Base-by-base conservation (phyloP, 2,797 vertebrate species). In the Numenius phaeopus region DNA sequence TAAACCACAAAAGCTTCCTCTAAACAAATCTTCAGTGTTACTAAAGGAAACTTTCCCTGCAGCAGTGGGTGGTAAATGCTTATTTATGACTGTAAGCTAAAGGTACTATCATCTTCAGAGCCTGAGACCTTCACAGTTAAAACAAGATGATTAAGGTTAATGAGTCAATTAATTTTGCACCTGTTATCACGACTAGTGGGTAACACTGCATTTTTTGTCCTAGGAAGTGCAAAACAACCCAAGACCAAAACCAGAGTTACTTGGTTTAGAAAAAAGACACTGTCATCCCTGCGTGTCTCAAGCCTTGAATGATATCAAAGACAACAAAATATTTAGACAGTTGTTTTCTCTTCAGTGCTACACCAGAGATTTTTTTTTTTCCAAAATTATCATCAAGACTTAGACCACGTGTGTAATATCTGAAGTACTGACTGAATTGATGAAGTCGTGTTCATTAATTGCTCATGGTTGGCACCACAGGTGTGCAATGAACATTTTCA, bases 111-210 rank as follows among this genome's bases (percentile, higher is more conserved):
- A 39, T 54, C 83, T 89, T 90, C 61, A 65, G 88, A 81, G 24
- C 67, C 80, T 15, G 39, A 87, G 94, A 96, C 94, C 89, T 97
- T 96, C 70, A 66, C 42, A 93, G 92, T 75, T 89, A 89, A 87
- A 88, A 47, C 24, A 90, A 85, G 40, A 44, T 89, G 57, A 94
- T 95, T 92, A 96, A 75, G 65, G 77, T 80, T 97, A 97, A 96
- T 90, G 52, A 96, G 89, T 67, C 65, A 61, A 96, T 97, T 95
- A 59, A 85, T 95, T 93, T 92, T 93, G 79, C 66, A 61, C 64
- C 65, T 92, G 72, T 66, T 69, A 83, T 30, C 66, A 71, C 39
- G n/a, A 80, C 57, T 61, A 85, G 32, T 26, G 70, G 55, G 22
- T 66, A 69, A 80, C 47, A 73, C 73, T 78, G 54, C 44, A 61